A percentile compares a stretch with the other conserved stretches of the same genome.
These are phyloP conservation scores for Anaspis maculata DNA, from an alignment of 2,888 invertebrate species.

Conservation along the genomic window DNA sequence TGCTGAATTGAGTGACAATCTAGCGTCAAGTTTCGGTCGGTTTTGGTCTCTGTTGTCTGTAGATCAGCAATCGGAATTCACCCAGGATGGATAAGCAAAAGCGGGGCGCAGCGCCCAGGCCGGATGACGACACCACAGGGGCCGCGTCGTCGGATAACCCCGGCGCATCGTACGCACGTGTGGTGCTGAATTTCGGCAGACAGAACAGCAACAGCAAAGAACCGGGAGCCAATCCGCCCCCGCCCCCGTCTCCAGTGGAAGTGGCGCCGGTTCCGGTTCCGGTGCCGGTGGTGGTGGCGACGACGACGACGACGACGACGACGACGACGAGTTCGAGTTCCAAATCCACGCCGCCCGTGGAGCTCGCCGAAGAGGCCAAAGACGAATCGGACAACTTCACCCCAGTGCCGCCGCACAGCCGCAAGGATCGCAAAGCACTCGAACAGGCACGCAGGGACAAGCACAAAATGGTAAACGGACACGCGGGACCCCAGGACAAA, in stretches of 20 bases:
- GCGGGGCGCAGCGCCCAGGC: constrained; percentile 22
- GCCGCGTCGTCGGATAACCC: constrained; percentile 30
- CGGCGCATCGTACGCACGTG: constrained; percentile 63
- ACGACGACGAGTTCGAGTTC: no score
- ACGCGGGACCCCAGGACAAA: constrained; percentile 20
- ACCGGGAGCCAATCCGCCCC: constrained; percentile 15
- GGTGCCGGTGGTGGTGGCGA: constrained; percentile 4
- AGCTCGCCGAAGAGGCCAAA: constrained; percentile 15
- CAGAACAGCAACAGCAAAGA: constrained; percentile 29
- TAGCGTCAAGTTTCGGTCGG: constrained; percentile 18
- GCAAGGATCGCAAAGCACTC: constrained; percentile 37
- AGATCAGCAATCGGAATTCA: no score
- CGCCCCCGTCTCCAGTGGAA: constrained; percentile 15
- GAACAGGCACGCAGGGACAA: constrained; percentile 33
- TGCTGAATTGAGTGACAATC: constrained; percentile 29
- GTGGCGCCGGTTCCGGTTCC: constrained; percentile 2
- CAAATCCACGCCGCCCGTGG: constrained; percentile 12
- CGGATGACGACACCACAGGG: constrained; percentile 30
- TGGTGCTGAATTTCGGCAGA: constrained; percentile 53
- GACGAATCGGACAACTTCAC: constrained; percentile 38
- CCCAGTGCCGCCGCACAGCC: constrained; percentile 36
- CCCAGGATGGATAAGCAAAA: no score
- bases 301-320: constrained; percentile 13
- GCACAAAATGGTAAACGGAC: constrained; percentile 24
- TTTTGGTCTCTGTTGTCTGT: no score